phyloP scores from a whole-genome alignment of 1,140 invertebrate species.

The Lycorma delicatula region DNA sequence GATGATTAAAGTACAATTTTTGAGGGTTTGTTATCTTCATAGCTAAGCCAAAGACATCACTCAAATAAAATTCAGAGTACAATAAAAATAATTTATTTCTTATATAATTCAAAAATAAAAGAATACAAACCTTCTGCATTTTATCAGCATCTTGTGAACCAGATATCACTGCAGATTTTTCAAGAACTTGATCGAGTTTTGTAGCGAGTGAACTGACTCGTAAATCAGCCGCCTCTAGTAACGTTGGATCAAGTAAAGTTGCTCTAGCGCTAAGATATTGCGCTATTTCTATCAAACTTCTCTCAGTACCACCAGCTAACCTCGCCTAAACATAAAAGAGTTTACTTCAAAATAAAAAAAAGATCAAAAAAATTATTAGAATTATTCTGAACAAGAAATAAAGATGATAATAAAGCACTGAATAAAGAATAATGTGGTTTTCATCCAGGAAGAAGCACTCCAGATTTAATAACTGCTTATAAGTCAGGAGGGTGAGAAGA shows the following conservation, averaged over 20 bases:
- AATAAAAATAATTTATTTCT: background rate
- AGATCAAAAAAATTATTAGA: too few species aligned
- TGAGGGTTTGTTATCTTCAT: too few species aligned
- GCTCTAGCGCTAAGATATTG: conserved; percentile 52
- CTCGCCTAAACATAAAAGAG: conserved; percentile 5
- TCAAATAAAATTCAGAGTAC: background rate
- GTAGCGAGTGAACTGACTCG: conserved; percentile 60
- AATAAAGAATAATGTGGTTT: too few species aligned
- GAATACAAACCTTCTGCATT: conserved; percentile 56
- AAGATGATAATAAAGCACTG: too few species aligned
- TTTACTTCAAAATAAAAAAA: background rate
- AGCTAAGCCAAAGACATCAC: too few species aligned
- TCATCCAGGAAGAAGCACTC: too few species aligned
- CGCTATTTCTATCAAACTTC: conserved; percentile 56
- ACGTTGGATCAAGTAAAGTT: conserved; percentile 65
- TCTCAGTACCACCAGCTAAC: conserved; percentile 27
- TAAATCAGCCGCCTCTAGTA: conserved; percentile 74
- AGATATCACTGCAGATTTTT: conserved; percentile 48
- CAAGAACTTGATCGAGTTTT: conserved; percentile 65
- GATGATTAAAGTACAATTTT: too few species aligned
- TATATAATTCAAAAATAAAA: background rate
- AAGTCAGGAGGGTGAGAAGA: too few species aligned
- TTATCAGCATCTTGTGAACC: conserved; percentile 59
- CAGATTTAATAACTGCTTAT: too few species aligned
- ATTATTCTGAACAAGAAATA: too few species aligned